Base-by-base conservation (phyloP, 1,140 invertebrate genomes). In the Vanessa tameamea region DNA sequence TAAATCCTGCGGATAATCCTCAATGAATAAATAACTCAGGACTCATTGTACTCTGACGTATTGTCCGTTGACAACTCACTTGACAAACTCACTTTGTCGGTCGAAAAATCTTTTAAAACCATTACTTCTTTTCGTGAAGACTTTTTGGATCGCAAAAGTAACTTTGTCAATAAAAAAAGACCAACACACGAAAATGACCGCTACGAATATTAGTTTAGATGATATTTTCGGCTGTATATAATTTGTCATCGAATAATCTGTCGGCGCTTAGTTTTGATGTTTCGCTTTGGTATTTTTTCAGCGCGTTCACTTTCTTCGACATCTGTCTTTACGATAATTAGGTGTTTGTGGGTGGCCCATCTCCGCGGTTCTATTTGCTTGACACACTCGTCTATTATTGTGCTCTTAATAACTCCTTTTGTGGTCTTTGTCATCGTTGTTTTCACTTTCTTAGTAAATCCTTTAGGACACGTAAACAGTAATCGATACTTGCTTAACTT, bases 181-280 rank as follows among this genome's bases (percentile, higher is more conserved):
- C 15, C 3, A 7, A 9, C 53, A 66, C 26, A 43, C 47, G 15
- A 69, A 66, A 70, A 26, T 70, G n/a, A 50, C 14, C 48, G 37
- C 16, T 76, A 64, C 64, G 20, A 12, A 9, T 0, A 16, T 47
- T n/a, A 13, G 4, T 3, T 47, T 72, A 76, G 48, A 14, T 15
- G 5, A 51, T 53, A 69, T 23, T 61, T 63, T 74, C 47, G 16
- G 14, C 11, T 63, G 53, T 16, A 23, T n/a, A 14, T 43, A 23
- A 70, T 63, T 37, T 66, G 73, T 66, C 67, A 37, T 43, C 76
- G 47, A 70, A 59, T 88, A 86, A 87, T 87, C 83, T 81, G 82
- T 86, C 87, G 88, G 86, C 85, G 85, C 84, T 85, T 85, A 89
- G 83, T 87, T 90, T 87, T 88, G 87, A 90, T 81, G 87, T 88